A percentile compares a stretch with the other conserved stretches of the same genome.
Evolutionary conservation across 2,797 vertebrate genomes (phyloP).

Genomic region (Gallinago nigripennis): DNA sequence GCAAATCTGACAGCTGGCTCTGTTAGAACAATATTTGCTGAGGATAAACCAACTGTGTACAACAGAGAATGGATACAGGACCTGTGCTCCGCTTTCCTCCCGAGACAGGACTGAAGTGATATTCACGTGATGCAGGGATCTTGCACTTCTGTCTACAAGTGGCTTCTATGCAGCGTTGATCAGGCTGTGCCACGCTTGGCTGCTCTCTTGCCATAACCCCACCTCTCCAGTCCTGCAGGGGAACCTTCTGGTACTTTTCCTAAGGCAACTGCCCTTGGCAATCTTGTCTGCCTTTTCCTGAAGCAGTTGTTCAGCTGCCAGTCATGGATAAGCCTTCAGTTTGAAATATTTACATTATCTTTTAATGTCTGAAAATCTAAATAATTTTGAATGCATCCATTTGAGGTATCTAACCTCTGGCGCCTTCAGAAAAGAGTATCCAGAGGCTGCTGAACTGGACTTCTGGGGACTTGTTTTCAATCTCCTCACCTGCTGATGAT

Average conservation of each 20-base stretch:
- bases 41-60: slow-evolving; percentile 12
- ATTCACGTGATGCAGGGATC: not conserved
- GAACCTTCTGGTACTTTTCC: not conserved
- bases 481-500: not conserved
- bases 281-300: not conserved
- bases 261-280: not conserved
- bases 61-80: not conserved
- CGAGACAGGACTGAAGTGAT: not conserved
- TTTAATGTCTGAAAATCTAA: not conserved
- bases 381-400: not conserved
- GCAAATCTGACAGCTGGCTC: slow-evolving; percentile 68
- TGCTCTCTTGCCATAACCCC: not conserved
- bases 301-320: not conserved
- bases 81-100: not conserved
- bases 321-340: not conserved
- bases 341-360: not conserved
- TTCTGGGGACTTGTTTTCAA: not conserved
- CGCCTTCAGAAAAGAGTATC: not conserved
- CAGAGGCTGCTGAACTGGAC: not conserved
- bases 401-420: not conserved
- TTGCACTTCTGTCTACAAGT: not conserved
- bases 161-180: fast-evolving
- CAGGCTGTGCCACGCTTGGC: not conserved
- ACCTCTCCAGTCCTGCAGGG: not conserved
- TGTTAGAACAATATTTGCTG: slow-evolving; percentile 62